phyloP scores from a whole-genome alignment of 2,888 invertebrate species.

The Tiliacea citrago region DNA sequence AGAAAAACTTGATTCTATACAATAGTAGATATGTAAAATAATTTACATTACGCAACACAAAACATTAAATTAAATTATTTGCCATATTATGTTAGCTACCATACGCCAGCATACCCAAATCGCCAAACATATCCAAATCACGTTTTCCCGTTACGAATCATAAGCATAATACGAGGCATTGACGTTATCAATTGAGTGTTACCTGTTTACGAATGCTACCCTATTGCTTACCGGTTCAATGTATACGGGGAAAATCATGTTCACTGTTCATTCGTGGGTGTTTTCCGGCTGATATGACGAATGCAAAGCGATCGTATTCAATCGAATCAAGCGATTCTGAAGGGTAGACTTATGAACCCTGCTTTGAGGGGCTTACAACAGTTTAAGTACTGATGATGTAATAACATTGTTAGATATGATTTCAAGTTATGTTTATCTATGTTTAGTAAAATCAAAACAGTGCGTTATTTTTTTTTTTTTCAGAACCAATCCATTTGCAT shows the following conservation, averaged over 20 bases:
- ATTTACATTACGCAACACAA: no score
- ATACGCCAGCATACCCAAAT: no score
- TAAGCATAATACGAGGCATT: not conserved
- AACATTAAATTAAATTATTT: no score
- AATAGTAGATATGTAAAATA: no score
- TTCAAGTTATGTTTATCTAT: not conserved
- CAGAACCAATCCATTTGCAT: no score
- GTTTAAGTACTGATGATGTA: not conserved
- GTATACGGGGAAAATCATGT: slow-evolving; percentile 24
- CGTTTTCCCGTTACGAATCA: not conserved
- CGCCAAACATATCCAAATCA: slow-evolving; percentile 6
- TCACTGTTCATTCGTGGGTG: slow-evolving; percentile 42
- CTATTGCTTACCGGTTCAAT: slow-evolving; percentile 25
- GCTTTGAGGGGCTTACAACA: not conserved
- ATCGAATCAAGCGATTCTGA: slow-evolving; percentile 22
- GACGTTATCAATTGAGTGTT: slow-evolving; percentile 31
- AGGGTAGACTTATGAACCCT: slow-evolving; percentile 7
- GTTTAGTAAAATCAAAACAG: not conserved
- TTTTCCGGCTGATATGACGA: slow-evolving; percentile 54
- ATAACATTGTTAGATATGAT: not conserved
- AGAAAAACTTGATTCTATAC: no score
- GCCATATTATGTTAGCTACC: no score
- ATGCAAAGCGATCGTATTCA: slow-evolving; percentile 44
- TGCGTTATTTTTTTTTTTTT: no score
- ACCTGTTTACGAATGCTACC: slow-evolving; percentile 27